These are phyloP conservation scores for Euzophera pinguis DNA, from an alignment of 2,888 invertebrate genomes.

Conservation along the genomic window DNA sequence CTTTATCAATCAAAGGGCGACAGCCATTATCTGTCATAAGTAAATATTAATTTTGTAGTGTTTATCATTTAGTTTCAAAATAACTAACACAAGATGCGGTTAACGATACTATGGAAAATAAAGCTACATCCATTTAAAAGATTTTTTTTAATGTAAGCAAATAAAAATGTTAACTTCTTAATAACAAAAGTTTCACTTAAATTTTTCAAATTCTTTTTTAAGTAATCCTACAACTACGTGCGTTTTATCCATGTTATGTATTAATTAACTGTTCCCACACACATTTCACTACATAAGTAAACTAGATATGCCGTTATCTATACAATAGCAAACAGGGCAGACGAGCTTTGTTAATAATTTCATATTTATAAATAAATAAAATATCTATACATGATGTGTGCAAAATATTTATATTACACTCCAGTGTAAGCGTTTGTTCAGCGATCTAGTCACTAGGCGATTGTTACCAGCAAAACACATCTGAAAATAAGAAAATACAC, in stretches of 20 bases:
- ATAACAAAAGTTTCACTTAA: background rate
- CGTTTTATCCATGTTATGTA: background rate
- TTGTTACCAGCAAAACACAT: slow-evolving; percentile 28
- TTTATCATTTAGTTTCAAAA: too few relatives aligned
- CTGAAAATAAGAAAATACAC: slow-evolving; percentile 37
- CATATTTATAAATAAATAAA: slow-evolving; percentile 34
- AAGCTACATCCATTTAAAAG: too few relatives aligned
- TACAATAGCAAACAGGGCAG: slow-evolving; percentile 37
- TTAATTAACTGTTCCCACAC: slow-evolving; percentile 15
- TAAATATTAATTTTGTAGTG: too few relatives aligned
- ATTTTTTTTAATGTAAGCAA: too few relatives aligned
- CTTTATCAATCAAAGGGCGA: too few relatives aligned
- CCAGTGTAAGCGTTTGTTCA: slow-evolving; percentile 39
- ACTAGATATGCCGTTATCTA: slow-evolving; percentile 44
- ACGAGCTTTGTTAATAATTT: slow-evolving; percentile 27
- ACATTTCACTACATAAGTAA: slow-evolving; percentile 48
- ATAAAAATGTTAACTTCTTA: too few relatives aligned
- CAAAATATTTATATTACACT: slow-evolving; percentile 43
- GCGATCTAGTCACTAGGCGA: slow-evolving; percentile 22
- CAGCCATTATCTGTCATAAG: too few relatives aligned
- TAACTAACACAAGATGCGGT: too few relatives aligned
- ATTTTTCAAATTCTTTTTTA: background rate
- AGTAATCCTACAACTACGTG: slow-evolving; percentile 16
- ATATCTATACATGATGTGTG: slow-evolving; percentile 45
- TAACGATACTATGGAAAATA: too few relatives aligned